These are phyloP conservation scores for Gambelia wislizenii DNA, from an alignment of 2,797 vertebrate species.

Conservation along the genomic window DNA sequence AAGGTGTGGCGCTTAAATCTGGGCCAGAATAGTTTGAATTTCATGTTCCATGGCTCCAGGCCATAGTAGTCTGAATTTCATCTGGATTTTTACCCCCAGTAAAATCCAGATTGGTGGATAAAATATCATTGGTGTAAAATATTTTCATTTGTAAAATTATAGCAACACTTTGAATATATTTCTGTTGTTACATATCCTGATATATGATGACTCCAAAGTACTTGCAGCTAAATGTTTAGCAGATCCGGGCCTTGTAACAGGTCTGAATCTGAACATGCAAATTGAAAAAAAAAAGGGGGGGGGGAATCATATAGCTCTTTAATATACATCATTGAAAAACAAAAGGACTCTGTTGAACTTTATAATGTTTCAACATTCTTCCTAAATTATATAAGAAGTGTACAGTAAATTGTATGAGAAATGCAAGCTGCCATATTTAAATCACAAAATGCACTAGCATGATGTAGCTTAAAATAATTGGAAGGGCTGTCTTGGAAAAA, in stretches of 20 bases:
- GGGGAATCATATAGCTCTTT: not conserved
- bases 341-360: not conserved
- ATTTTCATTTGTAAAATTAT: not conserved
- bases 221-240: conserved; percentile 18
- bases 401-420: not conserved
- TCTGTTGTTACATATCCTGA: too few species aligned
- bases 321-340: not conserved
- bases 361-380: not conserved
- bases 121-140: not conserved
- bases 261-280: conserved; percentile 33
- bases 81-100: too few species aligned
- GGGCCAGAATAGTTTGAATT: too few species aligned
- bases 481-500: not conserved
- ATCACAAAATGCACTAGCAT: not conserved
- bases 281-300: not conserved
- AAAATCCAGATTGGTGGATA: too few species aligned
- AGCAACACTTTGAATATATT: not conserved
- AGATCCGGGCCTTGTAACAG: conserved; percentile 19
- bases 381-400: not conserved
- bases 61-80: too few species aligned
- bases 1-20: too few species aligned
- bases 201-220: not conserved
- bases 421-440: not conserved
- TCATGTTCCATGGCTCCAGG: too few species aligned
- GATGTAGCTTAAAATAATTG: not conserved